Percentiles rank a stretch among this genome's conserved stretches.
These are phyloP conservation scores for Syritta pipiens DNA, from an alignment of 2,888 invertebrate species.

Conservation along the genomic window DNA sequence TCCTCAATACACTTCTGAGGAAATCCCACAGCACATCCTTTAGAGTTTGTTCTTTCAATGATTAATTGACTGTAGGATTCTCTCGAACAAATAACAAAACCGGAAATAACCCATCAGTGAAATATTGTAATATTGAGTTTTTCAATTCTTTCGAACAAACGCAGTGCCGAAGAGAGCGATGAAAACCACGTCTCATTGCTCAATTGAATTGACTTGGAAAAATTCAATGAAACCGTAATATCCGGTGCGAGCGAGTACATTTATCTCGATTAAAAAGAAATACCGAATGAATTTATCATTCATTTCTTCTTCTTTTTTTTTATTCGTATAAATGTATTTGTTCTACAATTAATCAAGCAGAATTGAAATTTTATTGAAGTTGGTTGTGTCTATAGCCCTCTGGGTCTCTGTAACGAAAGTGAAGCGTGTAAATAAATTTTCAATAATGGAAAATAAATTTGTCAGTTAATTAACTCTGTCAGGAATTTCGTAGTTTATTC, in stretches of 20 bases:
- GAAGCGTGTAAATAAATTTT: not conserved
- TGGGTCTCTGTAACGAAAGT: no score
- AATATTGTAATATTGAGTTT: conserved; percentile 13
- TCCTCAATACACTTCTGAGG: no score
- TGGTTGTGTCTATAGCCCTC: no score
- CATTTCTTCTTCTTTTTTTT: no score
- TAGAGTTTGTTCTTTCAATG: no score
- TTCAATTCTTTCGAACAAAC: not conserved
- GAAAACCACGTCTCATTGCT: no score
- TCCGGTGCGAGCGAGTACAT: conserved; percentile 31
- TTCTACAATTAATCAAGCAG: conserved; percentile 17
- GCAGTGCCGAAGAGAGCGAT: not conserved
- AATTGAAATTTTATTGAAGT: conserved; percentile 22
- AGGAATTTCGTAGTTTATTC: not conserved
- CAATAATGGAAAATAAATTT: conserved; percentile 2
- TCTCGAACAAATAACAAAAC: not conserved
- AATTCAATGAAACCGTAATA: conserved; percentile 38
- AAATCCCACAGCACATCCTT: no score
- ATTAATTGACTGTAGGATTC: no score
- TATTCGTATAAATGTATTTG: conserved; percentile 10
- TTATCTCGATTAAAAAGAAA: conserved; percentile 20
- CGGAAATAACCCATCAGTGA: conserved; percentile 40
- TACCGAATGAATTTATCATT: no score
- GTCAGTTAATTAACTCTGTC: not conserved
- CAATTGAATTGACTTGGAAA: conserved; percentile 36